Evolutionary conservation across 2,888 invertebrate genomes (phyloP).

Genomic region (Netelia inedita): DNA sequence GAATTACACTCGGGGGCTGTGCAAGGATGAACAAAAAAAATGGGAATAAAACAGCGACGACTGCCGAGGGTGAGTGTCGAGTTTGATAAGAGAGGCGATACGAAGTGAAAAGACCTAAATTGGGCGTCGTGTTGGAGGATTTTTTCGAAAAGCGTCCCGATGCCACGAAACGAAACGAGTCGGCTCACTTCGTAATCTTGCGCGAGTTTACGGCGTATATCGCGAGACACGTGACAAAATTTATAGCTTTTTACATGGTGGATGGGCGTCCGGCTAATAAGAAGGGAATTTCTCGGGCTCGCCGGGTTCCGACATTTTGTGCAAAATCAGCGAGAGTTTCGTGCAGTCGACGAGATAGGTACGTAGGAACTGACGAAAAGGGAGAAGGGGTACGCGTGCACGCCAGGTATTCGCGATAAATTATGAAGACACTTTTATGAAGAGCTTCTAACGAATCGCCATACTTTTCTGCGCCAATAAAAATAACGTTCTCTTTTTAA

Average conservation of each 20-base stretch:
- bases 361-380: neutral
- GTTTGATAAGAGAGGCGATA: too few relatives aligned
- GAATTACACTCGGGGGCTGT: too few relatives aligned
- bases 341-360: neutral
- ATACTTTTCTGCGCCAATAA: neutral
- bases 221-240: constrained; percentile 35
- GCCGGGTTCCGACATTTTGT: neutral
- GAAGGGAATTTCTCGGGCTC: constrained; percentile 8
- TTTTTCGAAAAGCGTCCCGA: neutral
- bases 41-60: too few relatives aligned
- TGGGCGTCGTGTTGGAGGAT: constrained; percentile 50
- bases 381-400: neutral
- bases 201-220: constrained; percentile 54
- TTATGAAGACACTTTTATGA: constrained; percentile 6
- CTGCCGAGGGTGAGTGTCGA: too few relatives aligned
- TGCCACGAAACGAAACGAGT: neutral
- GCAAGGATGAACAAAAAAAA: too few relatives aligned
- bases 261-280: constrained; percentile 22
- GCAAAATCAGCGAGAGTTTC: neutral
- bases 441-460: neutral
- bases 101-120: constrained; percentile 28
- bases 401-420: constrained; percentile 21
- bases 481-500: neutral
- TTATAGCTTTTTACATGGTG: constrained; percentile 21
- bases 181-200: constrained; percentile 45